Conservation (phyloP, 2,113 vertebrate species). For the Pyrgilauda ruficollis region DNA sequence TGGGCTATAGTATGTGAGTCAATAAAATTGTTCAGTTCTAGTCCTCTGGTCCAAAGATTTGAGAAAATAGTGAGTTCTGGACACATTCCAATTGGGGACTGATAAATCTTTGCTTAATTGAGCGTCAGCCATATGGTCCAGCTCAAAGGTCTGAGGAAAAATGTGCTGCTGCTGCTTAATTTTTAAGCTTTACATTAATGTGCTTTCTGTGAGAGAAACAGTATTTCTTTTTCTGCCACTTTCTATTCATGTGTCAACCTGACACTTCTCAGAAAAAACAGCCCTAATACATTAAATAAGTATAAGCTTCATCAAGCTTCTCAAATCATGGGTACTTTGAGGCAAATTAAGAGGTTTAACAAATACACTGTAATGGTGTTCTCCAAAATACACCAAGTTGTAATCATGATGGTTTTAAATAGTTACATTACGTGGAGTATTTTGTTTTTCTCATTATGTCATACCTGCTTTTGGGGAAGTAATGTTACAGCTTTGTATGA, state of each 20-base stretch:
- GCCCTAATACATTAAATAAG: background rate
- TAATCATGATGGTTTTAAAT: background rate
- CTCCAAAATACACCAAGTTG: background rate
- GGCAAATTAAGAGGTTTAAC: background rate
- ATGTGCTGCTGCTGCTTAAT: background rate
- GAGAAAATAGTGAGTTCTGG: background rate
- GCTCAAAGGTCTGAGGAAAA: constrained; percentile 48
- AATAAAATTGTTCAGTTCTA: background rate
- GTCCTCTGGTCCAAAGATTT: background rate
- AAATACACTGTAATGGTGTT: background rate
- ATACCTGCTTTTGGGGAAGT: background rate
- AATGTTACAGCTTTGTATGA: background rate
- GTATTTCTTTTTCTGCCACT: constrained; percentile 1
- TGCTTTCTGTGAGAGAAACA: background rate
- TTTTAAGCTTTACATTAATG: constrained; percentile 21
- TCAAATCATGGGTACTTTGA: background rate
- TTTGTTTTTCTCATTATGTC: background rate
- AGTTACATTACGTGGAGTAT: background rate
- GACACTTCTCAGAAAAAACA: background rate
- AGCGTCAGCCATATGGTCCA: constrained; percentile 10
- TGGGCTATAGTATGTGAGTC: background rate
- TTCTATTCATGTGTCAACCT: background rate
- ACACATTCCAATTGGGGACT: background rate
- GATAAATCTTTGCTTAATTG: constrained; percentile 44
- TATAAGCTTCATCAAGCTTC: background rate